These are phyloP conservation scores for Pteria penguin DNA, from an alignment of 2,888 invertebrate species.

Conservation along the genomic window DNA sequence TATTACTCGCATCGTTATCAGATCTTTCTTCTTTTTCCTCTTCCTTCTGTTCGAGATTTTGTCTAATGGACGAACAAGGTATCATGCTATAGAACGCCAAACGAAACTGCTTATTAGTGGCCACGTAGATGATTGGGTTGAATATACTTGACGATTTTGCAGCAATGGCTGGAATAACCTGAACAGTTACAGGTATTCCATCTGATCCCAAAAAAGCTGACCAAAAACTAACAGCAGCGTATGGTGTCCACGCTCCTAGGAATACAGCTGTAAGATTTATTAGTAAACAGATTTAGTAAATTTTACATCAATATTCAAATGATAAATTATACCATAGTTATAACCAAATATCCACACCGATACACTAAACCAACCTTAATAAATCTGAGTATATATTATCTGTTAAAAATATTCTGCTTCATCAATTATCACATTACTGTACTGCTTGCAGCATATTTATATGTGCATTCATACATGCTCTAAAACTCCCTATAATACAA, in stretches of 20 bases:
- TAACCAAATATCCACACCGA: no score
- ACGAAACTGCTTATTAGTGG: slow-evolving; percentile 68
- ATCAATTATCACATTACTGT: no score
- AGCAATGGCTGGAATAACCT: slow-evolving; percentile 61
- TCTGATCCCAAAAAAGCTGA: slow-evolving; percentile 58
- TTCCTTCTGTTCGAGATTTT: slow-evolving; percentile 13
- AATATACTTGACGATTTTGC: slow-evolving; percentile 69
- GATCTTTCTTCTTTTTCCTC: slow-evolving; percentile 15
- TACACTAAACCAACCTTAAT: no score
- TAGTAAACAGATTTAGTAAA: no score
- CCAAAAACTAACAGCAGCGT: slow-evolving; percentile 67
- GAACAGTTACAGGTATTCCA: slow-evolving; percentile 52
- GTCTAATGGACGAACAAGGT: slow-evolving; percentile 44
- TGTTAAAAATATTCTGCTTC: no score
- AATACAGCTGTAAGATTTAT: no score
- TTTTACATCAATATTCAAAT: no score
- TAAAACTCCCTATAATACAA: no score
- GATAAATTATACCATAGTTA: no score
- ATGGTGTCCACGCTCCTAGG: slow-evolving; percentile 69
- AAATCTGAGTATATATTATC: no score
- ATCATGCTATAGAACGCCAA: slow-evolving; percentile 54
- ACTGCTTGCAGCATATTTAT: no score
- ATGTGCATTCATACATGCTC: no score
- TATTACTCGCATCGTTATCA: not conserved
- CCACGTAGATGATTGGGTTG: slow-evolving; percentile 73